Conservation (phyloP, 1,140 invertebrate genomes). For the Ruditapes philippinarum region DNA sequence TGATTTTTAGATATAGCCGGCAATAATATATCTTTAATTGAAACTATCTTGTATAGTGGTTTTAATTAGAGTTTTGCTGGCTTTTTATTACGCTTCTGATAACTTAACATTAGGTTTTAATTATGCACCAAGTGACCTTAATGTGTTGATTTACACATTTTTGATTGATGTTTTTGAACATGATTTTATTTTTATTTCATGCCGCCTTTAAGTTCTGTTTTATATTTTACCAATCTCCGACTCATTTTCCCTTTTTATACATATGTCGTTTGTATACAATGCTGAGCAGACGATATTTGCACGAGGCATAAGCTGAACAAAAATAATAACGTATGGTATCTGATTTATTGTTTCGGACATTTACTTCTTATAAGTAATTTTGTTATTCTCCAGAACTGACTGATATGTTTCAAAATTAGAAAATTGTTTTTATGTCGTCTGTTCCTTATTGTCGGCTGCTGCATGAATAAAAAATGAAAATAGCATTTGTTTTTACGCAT, state of each 20-base stretch:
- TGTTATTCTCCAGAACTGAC: no score
- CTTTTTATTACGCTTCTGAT: slow-evolving; percentile 45
- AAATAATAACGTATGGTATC: no score
- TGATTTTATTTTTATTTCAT: no score
- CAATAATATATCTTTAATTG: slow-evolving; percentile 39
- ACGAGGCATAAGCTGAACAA: not conserved
- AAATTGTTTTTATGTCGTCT: no score
- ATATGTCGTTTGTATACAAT: not conserved
- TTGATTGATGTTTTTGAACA: slow-evolving; percentile 21
- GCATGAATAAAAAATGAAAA: no score
- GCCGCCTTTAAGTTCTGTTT: no score
- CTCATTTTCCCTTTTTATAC: not conserved
- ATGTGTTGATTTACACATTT: not conserved
- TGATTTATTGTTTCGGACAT: not conserved
- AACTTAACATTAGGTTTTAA: slow-evolving; percentile 53
- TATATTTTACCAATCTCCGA: not conserved
- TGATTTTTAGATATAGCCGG: slow-evolving; percentile 40
- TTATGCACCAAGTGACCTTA: slow-evolving; percentile 20
- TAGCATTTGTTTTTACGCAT: no score
- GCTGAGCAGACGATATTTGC: not conserved
- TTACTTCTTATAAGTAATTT: no score
- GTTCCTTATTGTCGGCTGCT: no score
- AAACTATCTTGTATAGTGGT: slow-evolving; percentile 18
- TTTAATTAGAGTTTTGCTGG: slow-evolving; percentile 44
- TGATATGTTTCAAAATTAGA: no score